Conservation (phyloP, 2,888 invertebrate genomes). For the Athetis lepigone region DNA sequence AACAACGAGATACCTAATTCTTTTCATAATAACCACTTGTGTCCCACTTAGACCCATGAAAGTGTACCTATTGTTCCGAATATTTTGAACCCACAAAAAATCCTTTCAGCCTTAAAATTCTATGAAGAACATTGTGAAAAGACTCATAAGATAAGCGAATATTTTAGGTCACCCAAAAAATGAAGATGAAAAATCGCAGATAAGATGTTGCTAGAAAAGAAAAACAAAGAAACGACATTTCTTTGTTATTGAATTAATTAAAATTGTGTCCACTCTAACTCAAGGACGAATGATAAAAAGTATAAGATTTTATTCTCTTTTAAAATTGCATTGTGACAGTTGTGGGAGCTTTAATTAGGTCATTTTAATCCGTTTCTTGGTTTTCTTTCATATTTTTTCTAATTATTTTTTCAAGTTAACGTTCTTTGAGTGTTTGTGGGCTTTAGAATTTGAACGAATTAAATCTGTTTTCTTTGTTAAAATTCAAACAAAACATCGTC, state of each 20-base stretch:
- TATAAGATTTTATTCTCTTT: slow-evolving; percentile 50
- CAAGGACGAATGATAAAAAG: slow-evolving; percentile 53
- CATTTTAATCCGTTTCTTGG: slow-evolving; percentile 65
- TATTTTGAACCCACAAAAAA: slow-evolving; percentile 42
- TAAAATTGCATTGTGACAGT: slow-evolving; percentile 61
- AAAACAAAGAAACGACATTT: slow-evolving; percentile 47
- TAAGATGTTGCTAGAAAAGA: slow-evolving; percentile 34
- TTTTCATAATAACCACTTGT: neutral
- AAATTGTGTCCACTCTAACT: slow-evolving; percentile 47
- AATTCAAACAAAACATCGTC: slow-evolving; percentile 58
- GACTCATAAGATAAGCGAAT: slow-evolving; percentile 50
- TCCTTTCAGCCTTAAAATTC: slow-evolving; percentile 43
- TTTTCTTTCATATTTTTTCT: slow-evolving; percentile 22
- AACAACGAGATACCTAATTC: neutral
- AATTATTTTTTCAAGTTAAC: neutral
- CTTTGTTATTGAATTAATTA: slow-evolving; percentile 63
- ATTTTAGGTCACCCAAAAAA: slow-evolving; percentile 48
- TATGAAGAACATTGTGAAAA: slow-evolving; percentile 42
- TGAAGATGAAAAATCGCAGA: slow-evolving; percentile 46
- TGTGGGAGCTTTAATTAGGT: slow-evolving; percentile 59
- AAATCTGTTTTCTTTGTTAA: slow-evolving; percentile 40
- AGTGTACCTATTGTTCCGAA: slow-evolving; percentile 26
- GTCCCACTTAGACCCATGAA: slow-evolving; percentile 1
- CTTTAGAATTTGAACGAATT: slow-evolving; percentile 25
- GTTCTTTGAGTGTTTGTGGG: neutral